Conservation (phyloP, 2,888 invertebrate species). For the Dinocampus coccinellae region DNA sequence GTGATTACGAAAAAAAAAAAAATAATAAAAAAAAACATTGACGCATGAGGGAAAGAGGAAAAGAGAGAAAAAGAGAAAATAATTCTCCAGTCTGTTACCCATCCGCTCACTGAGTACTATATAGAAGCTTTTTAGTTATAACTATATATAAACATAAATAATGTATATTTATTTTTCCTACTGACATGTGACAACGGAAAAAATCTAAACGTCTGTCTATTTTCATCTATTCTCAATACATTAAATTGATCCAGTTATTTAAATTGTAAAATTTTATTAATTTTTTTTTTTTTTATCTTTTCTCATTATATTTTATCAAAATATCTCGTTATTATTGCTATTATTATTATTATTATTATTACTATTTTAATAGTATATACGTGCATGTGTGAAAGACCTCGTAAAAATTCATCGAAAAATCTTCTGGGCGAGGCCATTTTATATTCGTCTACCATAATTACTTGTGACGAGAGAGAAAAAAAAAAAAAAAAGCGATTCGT, state of each 20-base stretch:
- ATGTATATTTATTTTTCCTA: not conserved
- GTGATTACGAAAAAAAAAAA: conserved; percentile 17
- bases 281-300: conserved; percentile 10
- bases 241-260: conserved; percentile 4
- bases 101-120: conserved; percentile 20
- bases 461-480: too few relatives aligned
- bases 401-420: conserved; percentile 37
- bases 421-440: conserved; percentile 32
- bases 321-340: conserved; percentile 3
- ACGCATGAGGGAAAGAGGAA: not conserved
- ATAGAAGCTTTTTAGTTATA: not conserved
- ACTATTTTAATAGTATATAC: conserved; percentile 12
- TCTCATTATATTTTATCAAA: not conserved
- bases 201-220: not conserved
- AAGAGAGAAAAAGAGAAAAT: not conserved
- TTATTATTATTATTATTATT: conserved; percentile 8
- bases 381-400: conserved; percentile 13
- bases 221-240: not conserved
- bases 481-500: conserved; percentile 26
- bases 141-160: not conserved
- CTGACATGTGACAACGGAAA: not conserved
- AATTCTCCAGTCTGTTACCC: conserved; percentile 26
- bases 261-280: not conserved
- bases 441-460: conserved; percentile 29
- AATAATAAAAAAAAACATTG: conserved; percentile 10